Percentiles rank a stretch among this genome's conserved stretches.
Conservation (phyloP, 2,113 vertebrate genomes). For the Morone saxatilis region DNA sequence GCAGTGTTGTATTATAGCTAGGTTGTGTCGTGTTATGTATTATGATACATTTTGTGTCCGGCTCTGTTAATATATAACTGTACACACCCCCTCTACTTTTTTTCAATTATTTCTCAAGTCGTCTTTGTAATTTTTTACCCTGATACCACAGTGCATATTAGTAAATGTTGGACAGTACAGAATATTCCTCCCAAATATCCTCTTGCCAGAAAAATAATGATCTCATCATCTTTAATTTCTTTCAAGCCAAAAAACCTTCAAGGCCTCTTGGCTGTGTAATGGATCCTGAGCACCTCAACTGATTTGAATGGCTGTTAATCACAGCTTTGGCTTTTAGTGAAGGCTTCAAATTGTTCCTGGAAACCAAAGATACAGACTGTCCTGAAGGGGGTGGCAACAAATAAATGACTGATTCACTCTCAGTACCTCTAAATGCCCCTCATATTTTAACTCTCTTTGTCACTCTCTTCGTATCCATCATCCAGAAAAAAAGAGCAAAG, state of each 20-base stretch:
- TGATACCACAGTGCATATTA: background rate
- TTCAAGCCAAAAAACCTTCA: conserved; percentile 31
- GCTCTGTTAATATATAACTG: background rate
- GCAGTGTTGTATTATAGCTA: conserved; percentile 1
- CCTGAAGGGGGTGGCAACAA: conserved; percentile 3
- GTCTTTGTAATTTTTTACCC: background rate
- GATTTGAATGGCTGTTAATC: conserved; percentile 29
- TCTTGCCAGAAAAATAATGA: conserved; percentile 18
- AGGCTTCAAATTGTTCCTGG: conserved; percentile 25
- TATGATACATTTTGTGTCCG: background rate
- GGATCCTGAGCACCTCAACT: conserved; percentile 10
- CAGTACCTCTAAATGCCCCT: background rate
- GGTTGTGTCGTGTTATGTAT: conserved; percentile 8
- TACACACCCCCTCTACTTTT: background rate
- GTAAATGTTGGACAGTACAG: background rate
- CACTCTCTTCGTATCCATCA: conserved; percentile 16
- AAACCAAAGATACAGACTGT: conserved; percentile 21
- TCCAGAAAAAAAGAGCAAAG: conserved; percentile 90
- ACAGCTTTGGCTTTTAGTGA: conserved; percentile 22
- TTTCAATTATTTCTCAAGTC: background rate
- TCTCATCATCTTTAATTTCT: conserved; percentile 8
- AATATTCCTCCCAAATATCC: background rate
- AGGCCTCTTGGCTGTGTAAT: conserved; percentile 27
- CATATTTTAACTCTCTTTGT: conserved; percentile 4
- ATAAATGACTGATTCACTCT: conserved; percentile 32